phyloP scores from a whole-genome alignment of 2,888 invertebrate genomes.

The Pilophorus perplexus region DNA sequence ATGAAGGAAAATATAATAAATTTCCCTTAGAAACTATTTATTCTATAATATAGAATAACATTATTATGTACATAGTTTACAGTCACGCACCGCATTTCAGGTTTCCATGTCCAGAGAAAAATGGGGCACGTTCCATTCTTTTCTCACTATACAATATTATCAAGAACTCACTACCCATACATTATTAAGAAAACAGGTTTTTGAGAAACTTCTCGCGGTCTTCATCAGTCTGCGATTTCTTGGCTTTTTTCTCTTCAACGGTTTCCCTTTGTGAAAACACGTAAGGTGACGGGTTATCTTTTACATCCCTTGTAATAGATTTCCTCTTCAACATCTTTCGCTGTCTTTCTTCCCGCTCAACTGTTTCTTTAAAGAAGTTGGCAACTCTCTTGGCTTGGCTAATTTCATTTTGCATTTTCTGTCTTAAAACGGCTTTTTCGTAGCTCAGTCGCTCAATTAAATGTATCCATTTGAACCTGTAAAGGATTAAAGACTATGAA shows the following conservation, averaged over 20 bases:
- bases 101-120: too few relatives aligned
- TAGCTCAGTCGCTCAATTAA: slow-evolving; percentile 89
- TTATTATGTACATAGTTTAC: too few relatives aligned
- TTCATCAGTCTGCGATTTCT: slow-evolving; percentile 25
- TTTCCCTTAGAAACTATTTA: too few relatives aligned
- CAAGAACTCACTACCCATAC: background rate
- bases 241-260: slow-evolving; percentile 45
- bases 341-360: slow-evolving; percentile 72
- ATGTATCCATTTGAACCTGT: slow-evolving; percentile 92
- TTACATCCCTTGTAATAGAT: background rate
- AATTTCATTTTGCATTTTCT: slow-evolving; percentile 81
- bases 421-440: slow-evolving; percentile 84
- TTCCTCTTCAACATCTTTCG: slow-evolving; percentile 54
- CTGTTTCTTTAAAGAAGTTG: slow-evolving; percentile 77
- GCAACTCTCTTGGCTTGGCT: slow-evolving; percentile 86
- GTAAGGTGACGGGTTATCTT: slow-evolving; percentile 10
- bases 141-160: too few relatives aligned
- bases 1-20: too few relatives aligned
- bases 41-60: too few relatives aligned
- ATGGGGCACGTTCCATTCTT: too few relatives aligned
- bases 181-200: slow-evolving; percentile 47
- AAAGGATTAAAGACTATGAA: slow-evolving; percentile 44
- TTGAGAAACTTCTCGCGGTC: slow-evolving; percentile 48
- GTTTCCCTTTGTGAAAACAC: slow-evolving; percentile 47
- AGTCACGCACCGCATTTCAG: too few relatives aligned